Conservation (phyloP, 2,888 invertebrate species). For the Sepioteuthis lessoniana region DNA sequence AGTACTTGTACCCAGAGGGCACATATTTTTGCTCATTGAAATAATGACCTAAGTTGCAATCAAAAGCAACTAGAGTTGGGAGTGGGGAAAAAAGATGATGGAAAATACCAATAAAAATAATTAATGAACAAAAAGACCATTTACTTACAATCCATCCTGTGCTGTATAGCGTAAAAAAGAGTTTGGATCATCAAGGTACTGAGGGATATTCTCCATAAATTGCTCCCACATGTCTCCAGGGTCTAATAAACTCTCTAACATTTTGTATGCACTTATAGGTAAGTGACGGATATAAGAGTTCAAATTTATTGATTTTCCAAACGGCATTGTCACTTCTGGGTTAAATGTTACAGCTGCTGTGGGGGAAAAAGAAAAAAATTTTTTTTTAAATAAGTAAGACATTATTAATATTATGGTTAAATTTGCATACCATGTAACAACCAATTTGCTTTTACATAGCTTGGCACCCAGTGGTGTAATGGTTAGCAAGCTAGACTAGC, state of each 20-base stretch:
- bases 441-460: no score
- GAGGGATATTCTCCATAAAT: conserved; percentile 60
- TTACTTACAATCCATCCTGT: conserved; percentile 21
- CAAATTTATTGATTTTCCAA: conserved; percentile 50
- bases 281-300: conserved; percentile 62
- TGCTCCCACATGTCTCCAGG: conserved; percentile 62
- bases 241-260: conserved; percentile 59
- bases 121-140: no score
- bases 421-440: no score
- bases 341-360: neutral
- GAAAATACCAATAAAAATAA: no score
- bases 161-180: neutral
- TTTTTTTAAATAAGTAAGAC: neutral
- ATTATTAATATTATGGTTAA: no score
- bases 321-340: neutral
- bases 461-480: no score
- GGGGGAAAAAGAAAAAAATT: neutral
- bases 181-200: conserved; percentile 52
- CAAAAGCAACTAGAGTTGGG: no score
- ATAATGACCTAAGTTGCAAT: no score
- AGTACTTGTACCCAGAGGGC: no score
- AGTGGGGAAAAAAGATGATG: no score
- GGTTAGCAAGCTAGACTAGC: no score
- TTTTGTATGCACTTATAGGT: conserved; percentile 58
- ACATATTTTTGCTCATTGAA: no score